Percentiles rank a stretch among this genome's conserved stretches.
These are phyloP conservation scores for Penaeus monodon DNA, from an alignment of 2,888 invertebrate species.

Conservation along the genomic window DNA sequence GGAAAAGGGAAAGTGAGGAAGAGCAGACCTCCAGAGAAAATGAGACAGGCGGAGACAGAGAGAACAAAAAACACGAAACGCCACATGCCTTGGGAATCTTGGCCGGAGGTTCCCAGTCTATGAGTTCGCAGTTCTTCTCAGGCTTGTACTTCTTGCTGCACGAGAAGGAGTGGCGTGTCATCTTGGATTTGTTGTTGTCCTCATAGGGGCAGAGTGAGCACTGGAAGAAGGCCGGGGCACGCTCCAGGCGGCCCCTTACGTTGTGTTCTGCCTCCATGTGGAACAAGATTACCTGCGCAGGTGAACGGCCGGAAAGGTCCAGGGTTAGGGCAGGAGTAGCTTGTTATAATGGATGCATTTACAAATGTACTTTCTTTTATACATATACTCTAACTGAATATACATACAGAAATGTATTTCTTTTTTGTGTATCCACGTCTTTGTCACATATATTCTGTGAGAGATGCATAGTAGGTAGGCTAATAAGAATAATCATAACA, in stretches of 20 bases:
- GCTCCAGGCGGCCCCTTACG: slow-evolving; percentile 84
- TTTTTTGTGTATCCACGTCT: too few relatives aligned
- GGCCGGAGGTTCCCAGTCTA: slow-evolving; percentile 92
- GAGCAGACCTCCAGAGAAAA: too few relatives aligned
- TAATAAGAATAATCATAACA: too few relatives aligned
- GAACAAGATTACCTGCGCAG: slow-evolving; percentile 80
- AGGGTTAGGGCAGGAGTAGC: background rate
- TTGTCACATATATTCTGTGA: too few relatives aligned
- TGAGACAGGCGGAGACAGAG: too few relatives aligned
- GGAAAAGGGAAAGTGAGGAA: too few relatives aligned
- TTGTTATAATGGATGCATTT: too few relatives aligned
- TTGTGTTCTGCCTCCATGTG: slow-evolving; percentile 94
- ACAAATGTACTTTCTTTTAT: too few relatives aligned
- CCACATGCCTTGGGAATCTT: slow-evolving; percentile 80
- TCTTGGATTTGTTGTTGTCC: slow-evolving; percentile 90
- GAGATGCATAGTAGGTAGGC: too few relatives aligned
- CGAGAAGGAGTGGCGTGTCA: slow-evolving; percentile 87
- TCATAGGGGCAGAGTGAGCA: slow-evolving; percentile 95
- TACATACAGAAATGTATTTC: too few relatives aligned
- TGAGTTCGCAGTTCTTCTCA: slow-evolving; percentile 82
- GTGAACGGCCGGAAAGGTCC: too few relatives aligned
- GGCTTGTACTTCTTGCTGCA: slow-evolving; percentile 92
- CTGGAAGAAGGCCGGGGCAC: slow-evolving; percentile 88
- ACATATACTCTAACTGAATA: too few relatives aligned
- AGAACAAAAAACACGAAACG: background rate